Evolutionary conservation across 2,113 vertebrate genomes (phyloP).

Genomic region (Oryzias woworae): DNA sequence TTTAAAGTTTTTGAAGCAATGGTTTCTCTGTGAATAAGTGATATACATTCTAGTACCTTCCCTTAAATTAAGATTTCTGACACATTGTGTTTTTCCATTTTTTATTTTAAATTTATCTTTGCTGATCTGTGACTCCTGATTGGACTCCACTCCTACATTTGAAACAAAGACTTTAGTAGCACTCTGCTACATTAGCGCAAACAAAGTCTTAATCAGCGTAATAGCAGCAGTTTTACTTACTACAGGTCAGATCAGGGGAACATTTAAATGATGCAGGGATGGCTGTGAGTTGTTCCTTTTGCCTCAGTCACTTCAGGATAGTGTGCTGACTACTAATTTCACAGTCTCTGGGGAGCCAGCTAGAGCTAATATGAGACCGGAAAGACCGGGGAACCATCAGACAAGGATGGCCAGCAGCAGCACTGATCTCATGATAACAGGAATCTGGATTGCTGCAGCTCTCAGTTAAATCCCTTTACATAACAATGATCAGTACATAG

Average conservation of each 20-base stretch:
- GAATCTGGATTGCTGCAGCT: constrained; percentile 66
- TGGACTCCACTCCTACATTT: too few species aligned
- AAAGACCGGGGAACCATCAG: constrained; percentile 26
- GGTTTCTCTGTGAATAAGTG: too few species aligned
- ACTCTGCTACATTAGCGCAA: constrained; percentile 17
- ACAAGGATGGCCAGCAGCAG: constrained; percentile 28
- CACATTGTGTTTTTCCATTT: too few species aligned
- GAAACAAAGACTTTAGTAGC: neutral
- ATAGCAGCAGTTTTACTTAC: constrained; percentile 22
- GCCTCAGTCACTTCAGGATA: constrained; percentile 26
- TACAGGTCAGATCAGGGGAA: constrained; percentile 37
- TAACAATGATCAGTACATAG: constrained; percentile 42
- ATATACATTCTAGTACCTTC: too few species aligned
- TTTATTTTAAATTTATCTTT: too few species aligned
- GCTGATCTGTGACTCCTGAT: too few species aligned
- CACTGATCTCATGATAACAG: constrained; percentile 51
- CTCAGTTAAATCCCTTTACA: constrained; percentile 63
- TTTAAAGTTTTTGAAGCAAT: too few species aligned
- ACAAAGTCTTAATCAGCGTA: constrained; percentile 28
- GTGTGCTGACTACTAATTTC: constrained; percentile 50
- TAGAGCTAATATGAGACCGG: constrained; percentile 36
- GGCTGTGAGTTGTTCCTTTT: constrained; percentile 30
- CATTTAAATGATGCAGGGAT: constrained; percentile 45
- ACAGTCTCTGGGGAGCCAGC: constrained; percentile 15
- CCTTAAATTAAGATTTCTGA: too few species aligned